Evolutionary conservation across 2,888 invertebrate species (phyloP), one percentile per base, ranked within the genome.

Genomic region (Ormia ochracea): DNA sequence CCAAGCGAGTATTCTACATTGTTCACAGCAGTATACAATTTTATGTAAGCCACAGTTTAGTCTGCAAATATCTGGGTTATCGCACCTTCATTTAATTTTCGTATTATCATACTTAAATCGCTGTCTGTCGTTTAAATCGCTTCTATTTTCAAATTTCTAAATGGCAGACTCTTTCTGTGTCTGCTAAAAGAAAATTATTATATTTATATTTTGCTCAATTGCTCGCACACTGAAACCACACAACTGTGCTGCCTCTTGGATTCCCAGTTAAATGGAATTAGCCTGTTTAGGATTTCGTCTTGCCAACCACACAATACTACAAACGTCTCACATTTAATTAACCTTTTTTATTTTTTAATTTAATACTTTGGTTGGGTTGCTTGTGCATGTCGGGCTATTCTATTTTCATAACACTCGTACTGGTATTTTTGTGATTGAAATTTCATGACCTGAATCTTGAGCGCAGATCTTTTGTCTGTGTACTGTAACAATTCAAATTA

Each of bases 391-490:
- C 52, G 31, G 41, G 28, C 28, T 41, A 59, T 50, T 48, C 33
- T 45, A 45, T 45, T 45, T 14, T 23, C 66, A 21, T 52, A 19
- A 19, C 33, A 21, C 33, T 19, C 23, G n/a, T 52, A 4, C 9
- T 19, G 12, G 14, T 43, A n/a, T n/a, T n/a, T 21, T 33, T 26
- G 23, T 61, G 19, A 43, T 54, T 59, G 31, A 48, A 58, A 65
- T 58, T 76, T 31, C 28, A 50, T 77, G 69, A 70, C 76, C 76
- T 70, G 45, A 70, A 77, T 77, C 48, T 56, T 17, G 26, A 19
- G 26, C n/a, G 4, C 10, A 65, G 56, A 48, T 65, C 45, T 28
- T 9, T 3, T 23, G 48, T 41, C 2, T 17, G 10, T 63, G 54
- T 73, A 5, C 54, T 19, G 43, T 45, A 68, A 43, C 68, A 68